These are phyloP conservation scores for Anhinga rufa DNA, from an alignment of 2,113 vertebrate species.

Conservation along the genomic window DNA sequence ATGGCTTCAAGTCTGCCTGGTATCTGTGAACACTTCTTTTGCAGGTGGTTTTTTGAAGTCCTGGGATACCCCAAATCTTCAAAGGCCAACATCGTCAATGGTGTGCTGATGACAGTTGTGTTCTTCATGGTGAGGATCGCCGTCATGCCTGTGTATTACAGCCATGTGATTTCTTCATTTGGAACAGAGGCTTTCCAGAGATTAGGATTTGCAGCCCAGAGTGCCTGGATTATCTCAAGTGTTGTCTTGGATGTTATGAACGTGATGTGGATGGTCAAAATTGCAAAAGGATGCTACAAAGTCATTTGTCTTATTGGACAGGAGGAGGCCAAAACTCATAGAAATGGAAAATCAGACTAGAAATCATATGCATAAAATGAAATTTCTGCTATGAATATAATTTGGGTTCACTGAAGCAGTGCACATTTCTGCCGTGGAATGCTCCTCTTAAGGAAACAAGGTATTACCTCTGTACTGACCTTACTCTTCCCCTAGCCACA, in stretches of 20 bases:
- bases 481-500: conserved; percentile 26
- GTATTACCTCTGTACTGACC: conserved; percentile 61
- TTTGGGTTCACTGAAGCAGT: conserved; percentile 38
- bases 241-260: conserved; percentile 94
- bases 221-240: conserved; percentile 86
- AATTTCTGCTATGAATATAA: conserved; percentile 8
- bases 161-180: conserved; percentile 78
- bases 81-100: conserved; percentile 89
- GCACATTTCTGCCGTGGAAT: conserved; percentile 53
- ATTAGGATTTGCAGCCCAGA: conserved; percentile 81
- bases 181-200: conserved; percentile 87
- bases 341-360: conserved; percentile 90
- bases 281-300: conserved; percentile 89
- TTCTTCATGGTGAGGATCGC: conserved; percentile 93
- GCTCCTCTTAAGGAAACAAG: conserved; percentile 40
- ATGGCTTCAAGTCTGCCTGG: background rate
- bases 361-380: background rate
- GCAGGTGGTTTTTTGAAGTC: conserved; percentile 98
- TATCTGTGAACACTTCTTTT: conserved; percentile 60
- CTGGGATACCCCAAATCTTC: conserved; percentile 91
- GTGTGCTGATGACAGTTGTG: conserved; percentile 88
- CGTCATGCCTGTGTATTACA: conserved; percentile 88
- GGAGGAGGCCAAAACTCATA: conserved; percentile 70
- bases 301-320: conserved; percentile 79
- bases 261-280: conserved; percentile 97